A percentile compares a stretch with the other conserved stretches of the same genome.
Evolutionary conservation across 2,113 vertebrate species (phyloP).

Genomic region (Mastomys natalensis): DNA sequence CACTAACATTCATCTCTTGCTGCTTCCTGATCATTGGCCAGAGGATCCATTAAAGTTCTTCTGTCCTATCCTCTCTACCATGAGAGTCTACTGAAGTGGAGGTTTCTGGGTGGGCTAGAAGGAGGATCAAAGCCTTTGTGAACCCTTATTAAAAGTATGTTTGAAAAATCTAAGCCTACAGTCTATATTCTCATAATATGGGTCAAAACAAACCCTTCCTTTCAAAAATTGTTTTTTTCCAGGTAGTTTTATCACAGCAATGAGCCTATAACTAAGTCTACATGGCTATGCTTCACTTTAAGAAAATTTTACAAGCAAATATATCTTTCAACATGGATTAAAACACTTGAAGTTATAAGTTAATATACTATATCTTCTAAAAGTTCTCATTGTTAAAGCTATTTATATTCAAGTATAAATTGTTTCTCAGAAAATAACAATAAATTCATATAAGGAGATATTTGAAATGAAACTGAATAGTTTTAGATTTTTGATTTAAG

Average conservation of each 20-base stretch:
- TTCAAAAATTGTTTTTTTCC: not conserved
- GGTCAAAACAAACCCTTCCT: not conserved
- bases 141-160: too few relatives aligned
- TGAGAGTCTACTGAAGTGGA: too few relatives aligned
- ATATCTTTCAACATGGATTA: conserved; percentile 17
- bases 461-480: not conserved
- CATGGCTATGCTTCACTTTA: not conserved
- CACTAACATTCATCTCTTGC: not conserved
- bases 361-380: conserved; percentile 19
- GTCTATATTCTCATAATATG: not conserved
- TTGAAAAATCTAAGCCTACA: too few relatives aligned
- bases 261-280: not conserved
- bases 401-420: conserved; percentile 6
- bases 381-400: conserved; percentile 30
- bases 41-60: not conserved
- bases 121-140: too few relatives aligned
- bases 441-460: not conserved
- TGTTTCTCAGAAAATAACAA: conserved; percentile 10
- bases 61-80: not conserved
- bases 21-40: not conserved
- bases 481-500: conserved; percentile 29
- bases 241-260: not conserved
- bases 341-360: not conserved
- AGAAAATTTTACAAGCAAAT: not conserved
- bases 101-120: too few relatives aligned